Evolutionary conservation across 2,888 invertebrate genomes (phyloP), one percentile per base, ranked within the genome.

Genomic region (Mesorhabditis spiculigera): DNA sequence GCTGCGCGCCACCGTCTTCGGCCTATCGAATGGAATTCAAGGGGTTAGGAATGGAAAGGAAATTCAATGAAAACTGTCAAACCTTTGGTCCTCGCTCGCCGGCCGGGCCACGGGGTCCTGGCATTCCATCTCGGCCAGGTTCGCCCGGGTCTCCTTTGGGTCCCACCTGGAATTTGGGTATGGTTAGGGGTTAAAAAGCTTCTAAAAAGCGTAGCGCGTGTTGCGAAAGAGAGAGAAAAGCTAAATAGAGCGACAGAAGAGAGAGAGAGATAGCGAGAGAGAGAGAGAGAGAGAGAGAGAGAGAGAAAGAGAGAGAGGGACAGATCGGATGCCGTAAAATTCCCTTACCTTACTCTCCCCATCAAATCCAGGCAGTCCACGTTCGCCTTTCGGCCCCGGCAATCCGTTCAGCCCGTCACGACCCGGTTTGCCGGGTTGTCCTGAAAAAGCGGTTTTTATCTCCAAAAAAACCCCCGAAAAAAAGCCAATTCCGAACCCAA

Each of bases 281-380:
- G 28, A 28, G 28, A 1, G 28, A 28, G 28, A 28, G 28, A 5
- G 13, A 66, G 64, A 64, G 64, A 64, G 64, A 64, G 3, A 64
- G 64, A 64, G 64, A 3, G 64, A 64, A 3, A 64, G 64, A 28
- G 41, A 64, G 64, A 64, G 64, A 64, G 41, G 3, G 64, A 64
- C 3, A 64, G 41, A 64, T 10, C 1, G 66, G 8, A 43, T 13
- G 16, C 8, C 2, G 44, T 10, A 42, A 1, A 16, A 66, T 28
- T 28, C 28, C 10, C 66, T 0, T 44, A 76, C 74, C 67, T 81
- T 82, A 10, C 82, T 82, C 66, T 85, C 85, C 70, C 85, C 85
- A 69, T 85, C 85, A 68, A 83, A 85, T 13, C 85, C 85, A 8
- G 85, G 85, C 44, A 85, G 71, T 66, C 85, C 85, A 45, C 85